These are phyloP conservation scores for Plecotus auritus DNA, from an alignment of 2,113 vertebrate genomes.

Conservation along the genomic window DNA sequence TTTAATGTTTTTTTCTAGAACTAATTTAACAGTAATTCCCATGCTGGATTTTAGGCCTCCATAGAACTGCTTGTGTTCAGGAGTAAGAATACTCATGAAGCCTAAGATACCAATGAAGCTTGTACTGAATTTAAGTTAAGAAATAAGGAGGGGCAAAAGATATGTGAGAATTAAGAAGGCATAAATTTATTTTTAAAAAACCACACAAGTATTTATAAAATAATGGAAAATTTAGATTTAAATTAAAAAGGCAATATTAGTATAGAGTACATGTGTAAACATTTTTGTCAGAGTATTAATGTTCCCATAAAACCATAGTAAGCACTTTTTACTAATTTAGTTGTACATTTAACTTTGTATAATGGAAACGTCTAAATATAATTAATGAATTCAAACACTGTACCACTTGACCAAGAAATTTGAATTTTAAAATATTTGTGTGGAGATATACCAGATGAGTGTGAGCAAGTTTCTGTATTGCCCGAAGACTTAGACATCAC, in stretches of 20 bases:
- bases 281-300: slow-evolving; percentile 24
- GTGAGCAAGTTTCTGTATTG: background rate
- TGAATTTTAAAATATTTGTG: slow-evolving; percentile 37
- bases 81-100: background rate
- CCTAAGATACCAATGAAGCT: background rate
- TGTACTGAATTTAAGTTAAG: background rate
- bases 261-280: background rate
- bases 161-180: background rate
- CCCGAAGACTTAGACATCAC: background rate
- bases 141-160: background rate
- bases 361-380: slow-evolving; percentile 40
- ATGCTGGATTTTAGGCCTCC: slow-evolving; percentile 25
- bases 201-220: background rate
- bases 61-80: background rate
- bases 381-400: slow-evolving; percentile 39
- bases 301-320: slow-evolving; percentile 35
- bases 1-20: slow-evolving; percentile 29
- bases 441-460: background rate
- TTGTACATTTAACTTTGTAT: slow-evolving; percentile 54
- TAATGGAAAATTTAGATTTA: slow-evolving; percentile 6
- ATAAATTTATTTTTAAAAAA: background rate
- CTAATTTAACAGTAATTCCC: slow-evolving; percentile 37
- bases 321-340: slow-evolving; percentile 57
- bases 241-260: background rate
- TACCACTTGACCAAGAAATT: slow-evolving; percentile 35